Evolutionary conservation across 92 coral and sea anemone genomes (phyloP).

Genomic region (Porites rus): DNA sequence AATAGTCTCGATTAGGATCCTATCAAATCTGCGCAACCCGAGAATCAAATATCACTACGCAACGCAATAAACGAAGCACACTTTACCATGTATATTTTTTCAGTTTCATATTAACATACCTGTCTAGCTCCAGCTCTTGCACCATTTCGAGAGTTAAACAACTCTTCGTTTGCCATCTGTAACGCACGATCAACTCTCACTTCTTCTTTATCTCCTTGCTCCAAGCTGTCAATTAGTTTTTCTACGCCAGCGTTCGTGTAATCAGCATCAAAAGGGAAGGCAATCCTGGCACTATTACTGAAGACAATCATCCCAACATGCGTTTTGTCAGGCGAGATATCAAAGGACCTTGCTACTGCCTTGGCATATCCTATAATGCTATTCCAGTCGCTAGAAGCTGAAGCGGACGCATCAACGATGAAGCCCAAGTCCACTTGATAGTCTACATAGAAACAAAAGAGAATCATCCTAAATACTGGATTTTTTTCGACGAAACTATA

Average conservation of each 20-base stretch:
- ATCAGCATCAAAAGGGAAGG: constrained; percentile 67
- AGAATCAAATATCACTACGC: too few species aligned
- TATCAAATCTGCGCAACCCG: too few species aligned
- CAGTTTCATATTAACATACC: constrained; percentile 31
- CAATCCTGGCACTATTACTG: constrained; percentile 60
- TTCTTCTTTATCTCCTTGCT: constrained; percentile 38
- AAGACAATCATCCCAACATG: constrained; percentile 75
- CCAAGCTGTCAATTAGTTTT: constrained; percentile 61
- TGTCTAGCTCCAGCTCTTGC: constrained; percentile 60
- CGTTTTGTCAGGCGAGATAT: constrained; percentile 63
- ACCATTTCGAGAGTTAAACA: constrained; percentile 71
- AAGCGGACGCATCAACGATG: constrained; percentile 64
- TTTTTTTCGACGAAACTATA: too few species aligned
- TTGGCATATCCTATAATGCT: constrained; percentile 39
- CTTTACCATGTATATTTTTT: too few species aligned
- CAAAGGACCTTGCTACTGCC: constrained; percentile 60
- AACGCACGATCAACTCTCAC: constrained; percentile 73
- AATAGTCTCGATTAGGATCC: too few species aligned
- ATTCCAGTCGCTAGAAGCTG: constrained; percentile 45
- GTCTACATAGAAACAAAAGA: not conserved
- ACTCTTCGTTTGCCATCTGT: constrained; percentile 56
- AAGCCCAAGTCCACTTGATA: constrained; percentile 74
- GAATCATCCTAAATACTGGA: too few species aligned
- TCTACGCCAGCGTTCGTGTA: constrained; percentile 46
- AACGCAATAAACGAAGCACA: too few species aligned